Base-by-base conservation (phyloP, 2,113 vertebrate species). In the Halichoerus grypus region DNA sequence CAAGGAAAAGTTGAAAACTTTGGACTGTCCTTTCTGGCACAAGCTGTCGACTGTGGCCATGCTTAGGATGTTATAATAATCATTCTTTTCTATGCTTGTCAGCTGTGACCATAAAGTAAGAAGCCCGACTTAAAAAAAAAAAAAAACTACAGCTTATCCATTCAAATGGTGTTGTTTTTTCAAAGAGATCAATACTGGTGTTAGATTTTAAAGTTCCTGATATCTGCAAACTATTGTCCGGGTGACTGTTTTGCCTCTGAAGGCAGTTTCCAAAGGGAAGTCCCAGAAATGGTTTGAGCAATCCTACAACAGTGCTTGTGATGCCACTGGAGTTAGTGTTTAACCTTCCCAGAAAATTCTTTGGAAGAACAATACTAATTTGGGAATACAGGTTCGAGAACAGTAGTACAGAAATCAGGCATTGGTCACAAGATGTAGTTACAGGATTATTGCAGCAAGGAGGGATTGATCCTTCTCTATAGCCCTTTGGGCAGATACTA, bases 81-180 rank as follows among this genome's bases (percentile, higher is more conserved):
- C 53, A 31, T 63, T 88, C 51, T 67, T 69, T 89, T 72, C 83
- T 49, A 86, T 46, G 53, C 67, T 67, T 82, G 42, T 67, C 28
- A n/a, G 67, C 42, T 89, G 53, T 80, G 36, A 72, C 79, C 72
- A 63, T 61, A 91, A 88, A 91, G 33, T 55, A 83, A 95, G 14
- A 31, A 90, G 42, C 55, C 22, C 74, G 79, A 55, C 69, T 69
- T 19, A 26, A 61, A 31, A 63, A 87, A 95, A n/a, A 89, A 94
- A 14, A 31, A 33, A 65, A 55, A 18, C 51, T 36, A 96, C 31
- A 71, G 72, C 28, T 87, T 89, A 39, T 42, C 79, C 72, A 94
- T 89, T 94, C 51, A 82, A 92, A 55, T 63, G 71, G 61, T 79
- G 55, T 49, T 80, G 77, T 57, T 89, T 96, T 77, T 98, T 92